Base-by-base conservation (phyloP, 2,797 vertebrate species). In the Acrocephalus scirpaceus region DNA sequence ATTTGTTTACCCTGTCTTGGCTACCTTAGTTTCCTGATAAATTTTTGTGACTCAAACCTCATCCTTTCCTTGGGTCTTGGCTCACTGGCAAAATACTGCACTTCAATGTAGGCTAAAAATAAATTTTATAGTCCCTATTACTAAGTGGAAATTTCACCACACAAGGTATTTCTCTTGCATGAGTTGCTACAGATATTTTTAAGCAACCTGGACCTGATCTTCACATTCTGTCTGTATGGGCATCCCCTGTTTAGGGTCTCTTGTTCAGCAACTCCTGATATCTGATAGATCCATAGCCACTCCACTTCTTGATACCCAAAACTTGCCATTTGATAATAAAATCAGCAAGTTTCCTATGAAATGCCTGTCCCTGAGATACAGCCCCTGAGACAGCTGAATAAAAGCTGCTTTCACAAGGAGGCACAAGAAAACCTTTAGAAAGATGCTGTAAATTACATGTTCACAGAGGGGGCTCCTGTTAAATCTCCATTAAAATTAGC, bases 401-500 rank as follows among this genome's bases (percentile, higher is more conserved):
- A 47, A 87, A 85, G 60, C 27, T 86, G 16, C 69, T 90, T 65
- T 91, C 65, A 54, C 20, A 73, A 38, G 15, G 22, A 93, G 13
- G 15, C 11, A 64, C 38, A 57, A 64, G 71, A 47, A 93, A 73
- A 61, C 11, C 38, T 67, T 61, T 69, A 23, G 57, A 38, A 91
- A 93, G 57, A 27, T 56, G n/a, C 20, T 85, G 32, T 50, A 71
- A 79, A 85, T 53, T 48, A 67, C 75, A 75, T 92, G 42, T 40
- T 92, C 18, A 2, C 57, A 50, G 66, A 64, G 42, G 34, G 11
- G 10, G 3, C 22, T 91, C 74, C 75, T 80, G 36, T 19, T 69
- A 72, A 96, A 85, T 92, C 69, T 16, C 75, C 30, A 72, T 83
- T 91, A 93, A 92, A 88, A 80, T 87, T 74, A 89, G 30, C 29